Percentiles rank a stretch among this genome's conserved stretches.
Conservation (phyloP, 2,888 invertebrate species). For the Acanthosepion lycidas region DNA sequence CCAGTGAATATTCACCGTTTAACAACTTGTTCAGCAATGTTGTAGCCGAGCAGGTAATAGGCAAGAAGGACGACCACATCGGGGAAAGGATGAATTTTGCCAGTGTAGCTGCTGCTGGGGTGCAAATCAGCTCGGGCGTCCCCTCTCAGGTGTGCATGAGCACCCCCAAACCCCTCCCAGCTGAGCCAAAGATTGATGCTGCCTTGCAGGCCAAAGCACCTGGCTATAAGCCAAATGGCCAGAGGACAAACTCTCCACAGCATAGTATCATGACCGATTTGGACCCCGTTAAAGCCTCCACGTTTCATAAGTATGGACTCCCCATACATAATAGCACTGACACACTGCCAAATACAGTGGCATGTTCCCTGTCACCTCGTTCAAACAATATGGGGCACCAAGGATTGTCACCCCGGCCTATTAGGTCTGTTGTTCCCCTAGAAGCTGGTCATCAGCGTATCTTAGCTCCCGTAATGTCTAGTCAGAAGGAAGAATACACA, state of each 20-base stretch:
- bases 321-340: constrained; percentile 53
- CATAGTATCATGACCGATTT: constrained; percentile 48
- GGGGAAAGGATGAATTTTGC: constrained; percentile 81
- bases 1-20: constrained; percentile 90
- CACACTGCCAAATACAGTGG: constrained; percentile 45
- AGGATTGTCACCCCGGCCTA: constrained; percentile 56
- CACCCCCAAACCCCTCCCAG: constrained; percentile 55
- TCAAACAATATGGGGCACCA: constrained; percentile 59
- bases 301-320: constrained; percentile 79
- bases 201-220: constrained; percentile 74
- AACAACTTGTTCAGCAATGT: constrained; percentile 84
- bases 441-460: constrained; percentile 40
- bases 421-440: constrained; percentile 52
- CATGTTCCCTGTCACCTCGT: constrained; percentile 62
- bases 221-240: constrained; percentile 70
- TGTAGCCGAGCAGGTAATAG: constrained; percentile 73
- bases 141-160: constrained; percentile 2
- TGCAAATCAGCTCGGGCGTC: constrained; percentile 51
- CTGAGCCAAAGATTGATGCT: constrained; percentile 62
- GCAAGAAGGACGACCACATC: constrained; percentile 68
- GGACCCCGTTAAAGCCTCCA: constrained; percentile 85
- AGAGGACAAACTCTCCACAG: constrained; percentile 54
- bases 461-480: constrained; percentile 49
- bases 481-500: constrained; percentile 71
- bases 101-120: constrained; percentile 81